Evolutionary conservation across 2,113 vertebrate species (phyloP).

Genomic region (Sphyrna mokarran): DNA sequence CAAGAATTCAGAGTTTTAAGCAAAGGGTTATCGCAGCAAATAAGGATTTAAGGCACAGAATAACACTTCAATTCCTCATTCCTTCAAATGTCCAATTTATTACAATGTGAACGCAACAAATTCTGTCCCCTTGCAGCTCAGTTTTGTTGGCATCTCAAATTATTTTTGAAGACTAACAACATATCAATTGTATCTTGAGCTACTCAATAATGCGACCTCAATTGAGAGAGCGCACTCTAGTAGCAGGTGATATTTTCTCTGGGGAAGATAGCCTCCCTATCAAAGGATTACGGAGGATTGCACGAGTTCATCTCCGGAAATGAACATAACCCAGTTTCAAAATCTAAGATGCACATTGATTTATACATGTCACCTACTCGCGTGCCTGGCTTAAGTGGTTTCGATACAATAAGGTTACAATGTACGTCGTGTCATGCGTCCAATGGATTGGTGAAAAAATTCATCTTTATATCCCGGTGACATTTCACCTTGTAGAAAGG

Average conservation of each 20-base stretch:
- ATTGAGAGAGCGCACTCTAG: neutral
- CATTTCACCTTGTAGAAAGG: neutral
- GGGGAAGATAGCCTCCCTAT: neutral
- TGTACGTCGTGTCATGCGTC: neutral
- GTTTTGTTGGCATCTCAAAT: neutral
- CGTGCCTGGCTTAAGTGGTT: neutral
- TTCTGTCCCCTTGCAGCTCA: neutral
- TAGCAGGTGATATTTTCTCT: neutral
- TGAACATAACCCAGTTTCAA: neutral
- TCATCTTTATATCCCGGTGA: neutral
- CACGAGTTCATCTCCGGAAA: neutral
- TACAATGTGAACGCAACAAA: neutral
- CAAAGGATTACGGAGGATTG: neutral
- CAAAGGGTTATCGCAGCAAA: neutral
- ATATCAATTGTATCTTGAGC: neutral
- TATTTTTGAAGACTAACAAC: conserved; percentile 7
- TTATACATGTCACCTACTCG: neutral
- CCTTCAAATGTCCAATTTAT: conserved; percentile 27
- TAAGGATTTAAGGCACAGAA: neutral
- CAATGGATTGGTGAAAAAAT: neutral
- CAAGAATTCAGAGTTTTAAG: neutral
- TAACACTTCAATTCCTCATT: neutral
- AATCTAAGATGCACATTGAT: neutral
- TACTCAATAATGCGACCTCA: neutral
- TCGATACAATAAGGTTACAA: neutral